These are phyloP conservation scores for Cinclus mexicanus DNA, from an alignment of 2,113 vertebrate species.

Conservation along the genomic window DNA sequence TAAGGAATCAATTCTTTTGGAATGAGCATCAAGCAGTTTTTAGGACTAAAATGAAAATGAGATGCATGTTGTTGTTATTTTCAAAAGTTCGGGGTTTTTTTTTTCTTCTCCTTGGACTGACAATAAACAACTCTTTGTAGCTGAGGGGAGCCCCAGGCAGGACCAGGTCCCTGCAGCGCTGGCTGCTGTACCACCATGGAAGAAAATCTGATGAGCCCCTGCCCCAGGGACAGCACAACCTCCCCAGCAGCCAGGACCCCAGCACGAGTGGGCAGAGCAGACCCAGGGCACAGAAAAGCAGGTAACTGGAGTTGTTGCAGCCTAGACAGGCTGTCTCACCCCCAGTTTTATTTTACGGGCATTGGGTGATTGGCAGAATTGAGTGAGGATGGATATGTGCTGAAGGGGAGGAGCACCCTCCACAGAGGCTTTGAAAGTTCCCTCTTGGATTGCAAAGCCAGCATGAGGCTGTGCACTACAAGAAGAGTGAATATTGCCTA, in stretches of 20 bases:
- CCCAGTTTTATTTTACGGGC: background rate
- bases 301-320: background rate
- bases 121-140: background rate
- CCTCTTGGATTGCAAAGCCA: background rate
- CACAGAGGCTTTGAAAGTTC: background rate
- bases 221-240: background rate
- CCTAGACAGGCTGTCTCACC: background rate
- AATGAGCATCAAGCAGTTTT: constrained; percentile 20
- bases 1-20: constrained; percentile 30
- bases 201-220: background rate
- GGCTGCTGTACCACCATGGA: background rate
- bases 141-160: background rate
- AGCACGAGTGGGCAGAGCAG: background rate
- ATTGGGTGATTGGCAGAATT: background rate
- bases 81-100: background rate
- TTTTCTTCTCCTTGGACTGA: background rate
- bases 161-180: background rate
- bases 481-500: background rate
- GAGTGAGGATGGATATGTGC: background rate
- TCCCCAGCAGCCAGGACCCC: background rate
- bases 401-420: background rate
- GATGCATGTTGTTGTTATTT: background rate
- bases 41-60: background rate
- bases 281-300: background rate
- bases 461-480: background rate